Evolutionary conservation across 2,797 vertebrate genomes (phyloP).

Genomic region (Tympanoctomys barrerae): DNA sequence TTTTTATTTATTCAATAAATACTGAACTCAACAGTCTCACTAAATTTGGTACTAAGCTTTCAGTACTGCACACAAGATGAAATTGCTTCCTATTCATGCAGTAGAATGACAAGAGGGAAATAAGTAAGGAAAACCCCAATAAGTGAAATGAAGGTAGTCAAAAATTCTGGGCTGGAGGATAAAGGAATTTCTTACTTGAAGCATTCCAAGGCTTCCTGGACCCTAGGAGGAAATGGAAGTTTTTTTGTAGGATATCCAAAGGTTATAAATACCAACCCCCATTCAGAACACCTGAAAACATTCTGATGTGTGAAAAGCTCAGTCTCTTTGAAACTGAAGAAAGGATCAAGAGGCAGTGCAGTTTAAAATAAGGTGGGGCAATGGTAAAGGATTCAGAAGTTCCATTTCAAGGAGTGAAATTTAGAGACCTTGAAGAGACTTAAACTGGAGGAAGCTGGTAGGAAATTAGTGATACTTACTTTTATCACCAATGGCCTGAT

Average conservation of each 20-base stretch:
- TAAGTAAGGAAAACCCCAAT: not conserved
- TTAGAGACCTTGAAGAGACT: not conserved
- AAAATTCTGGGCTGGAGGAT: not conserved
- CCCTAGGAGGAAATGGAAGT: not conserved
- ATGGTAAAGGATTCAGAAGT: not conserved
- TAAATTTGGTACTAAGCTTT: not conserved
- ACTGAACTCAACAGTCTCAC: not conserved
- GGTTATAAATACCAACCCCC: not conserved
- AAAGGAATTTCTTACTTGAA: not conserved
- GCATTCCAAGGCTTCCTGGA: not conserved
- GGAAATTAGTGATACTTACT: not conserved
- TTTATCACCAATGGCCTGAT: not conserved
- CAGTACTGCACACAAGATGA: not conserved
- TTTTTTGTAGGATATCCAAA: not conserved
- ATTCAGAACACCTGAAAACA: not conserved
- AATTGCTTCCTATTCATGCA: not conserved
- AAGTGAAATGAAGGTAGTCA: not conserved
- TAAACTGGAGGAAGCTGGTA: not conserved
- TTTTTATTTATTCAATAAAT: slow-evolving; percentile 11
- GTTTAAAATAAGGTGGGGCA: not conserved
- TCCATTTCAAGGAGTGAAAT: not conserved
- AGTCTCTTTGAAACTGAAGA: not conserved
- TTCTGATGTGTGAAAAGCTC: not conserved
- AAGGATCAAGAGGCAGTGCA: not conserved
- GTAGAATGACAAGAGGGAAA: not conserved